Evolutionary conservation across 2,113 vertebrate species (phyloP), one percentile per base, ranked within the genome.

Genomic region (Holacanthus passer): DNA sequence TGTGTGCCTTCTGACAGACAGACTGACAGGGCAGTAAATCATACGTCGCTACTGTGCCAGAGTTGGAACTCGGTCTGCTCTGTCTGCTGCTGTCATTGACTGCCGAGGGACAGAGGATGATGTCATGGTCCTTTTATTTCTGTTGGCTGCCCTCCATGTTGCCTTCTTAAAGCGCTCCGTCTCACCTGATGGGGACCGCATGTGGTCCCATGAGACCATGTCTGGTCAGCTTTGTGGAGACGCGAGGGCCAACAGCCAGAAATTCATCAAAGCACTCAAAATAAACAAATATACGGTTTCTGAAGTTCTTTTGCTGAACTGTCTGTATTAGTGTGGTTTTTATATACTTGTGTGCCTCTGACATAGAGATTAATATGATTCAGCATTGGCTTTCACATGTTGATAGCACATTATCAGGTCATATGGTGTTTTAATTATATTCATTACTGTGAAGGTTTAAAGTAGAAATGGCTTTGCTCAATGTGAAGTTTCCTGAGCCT

Each of bases 81-180:
- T 32, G 66, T 67, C 82, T 84, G 78, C 69, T 64, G 60, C 66
- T 70, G 24, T 87, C 50, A 66, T 53, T 65, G 63, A 52, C 62
- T 60, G 19, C 17, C 58, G 48, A 52, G 72, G 59, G 82, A 82
- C 68, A 32, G 32, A 68, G 55, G 67, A 62, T 87, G 88, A 88
- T 87, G 87, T 92, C 86, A 92, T 87, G 55, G 76, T 20, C 39
- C 52, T 86, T 79, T 85, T 85, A 84, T 91, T 91, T 86, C 69
- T 53, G 76, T 81, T 88, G 88, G 87, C 82, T 50, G 59, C 50
- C 62, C 52, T 87, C 59, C 72, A 68, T 37, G 19, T 71, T 52
- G 74, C 82, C 78, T 78, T 77, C 69, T 69, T 78, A 50, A 78
- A 78, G 37, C 45, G 47, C 75, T 76, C 32, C 16, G 12, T 70